phyloP scores from a whole-genome alignment of 2,113 vertebrate species.

The Pseudopipra pipra region DNA sequence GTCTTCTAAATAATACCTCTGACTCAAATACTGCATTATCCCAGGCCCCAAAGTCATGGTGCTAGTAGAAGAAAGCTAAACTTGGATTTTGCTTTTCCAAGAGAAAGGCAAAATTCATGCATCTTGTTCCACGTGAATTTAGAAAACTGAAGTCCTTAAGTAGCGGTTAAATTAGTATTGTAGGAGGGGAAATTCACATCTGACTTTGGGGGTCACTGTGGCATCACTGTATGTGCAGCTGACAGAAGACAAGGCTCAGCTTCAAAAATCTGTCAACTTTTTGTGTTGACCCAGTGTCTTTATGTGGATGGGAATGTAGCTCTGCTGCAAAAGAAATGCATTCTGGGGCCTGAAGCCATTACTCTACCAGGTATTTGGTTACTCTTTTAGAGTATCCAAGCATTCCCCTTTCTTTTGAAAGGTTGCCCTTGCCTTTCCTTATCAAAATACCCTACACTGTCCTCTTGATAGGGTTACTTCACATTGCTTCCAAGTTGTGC shows the following conservation, averaged over 20 bases:
- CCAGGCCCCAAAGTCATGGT: neutral
- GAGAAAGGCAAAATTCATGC: neutral
- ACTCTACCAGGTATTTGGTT: neutral
- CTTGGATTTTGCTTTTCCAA: neutral
- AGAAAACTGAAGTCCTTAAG: neutral
- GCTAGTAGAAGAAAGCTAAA: neutral
- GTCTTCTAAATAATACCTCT: neutral
- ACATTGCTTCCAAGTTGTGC: neutral
- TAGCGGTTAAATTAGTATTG: neutral
- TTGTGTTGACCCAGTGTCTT: neutral
- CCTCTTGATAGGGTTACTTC: rapidly evolving
- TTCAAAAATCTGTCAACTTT: neutral
- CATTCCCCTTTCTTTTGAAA: neutral
- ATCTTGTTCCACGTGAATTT: neutral
- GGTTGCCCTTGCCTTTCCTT: neutral
- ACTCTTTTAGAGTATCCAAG: neutral
- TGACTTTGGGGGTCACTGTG: neutral
- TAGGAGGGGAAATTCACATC: too few species aligned
- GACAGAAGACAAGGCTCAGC: neutral
- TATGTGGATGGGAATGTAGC: neutral
- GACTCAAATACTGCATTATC: neutral
- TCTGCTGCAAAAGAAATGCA: neutral
- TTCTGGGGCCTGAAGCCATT: neutral
- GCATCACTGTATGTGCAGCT: neutral
- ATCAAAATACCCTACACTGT: neutral